Conservation (phyloP, 2,797 vertebrate species). For the Falco rusticolus region DNA sequence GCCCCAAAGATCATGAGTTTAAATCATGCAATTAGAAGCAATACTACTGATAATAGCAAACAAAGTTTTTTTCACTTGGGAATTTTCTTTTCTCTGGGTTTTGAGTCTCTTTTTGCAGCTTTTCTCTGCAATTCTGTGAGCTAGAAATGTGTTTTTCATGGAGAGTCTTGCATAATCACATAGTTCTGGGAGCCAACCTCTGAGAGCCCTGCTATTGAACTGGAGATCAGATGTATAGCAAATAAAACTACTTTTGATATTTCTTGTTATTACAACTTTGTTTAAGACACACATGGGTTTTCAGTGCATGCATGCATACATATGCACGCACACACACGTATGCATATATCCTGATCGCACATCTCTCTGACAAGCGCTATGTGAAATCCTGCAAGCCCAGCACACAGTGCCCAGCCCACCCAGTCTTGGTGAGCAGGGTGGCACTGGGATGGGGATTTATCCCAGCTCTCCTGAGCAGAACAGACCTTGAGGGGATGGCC, state of each 20-base stretch:
- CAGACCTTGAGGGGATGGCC: neutral
- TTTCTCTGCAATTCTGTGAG: neutral
- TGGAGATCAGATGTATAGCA: neutral
- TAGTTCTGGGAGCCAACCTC: neutral
- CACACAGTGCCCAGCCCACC: neutral
- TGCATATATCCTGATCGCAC: neutral
- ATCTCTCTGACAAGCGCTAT: neutral
- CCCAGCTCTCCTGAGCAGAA: neutral
- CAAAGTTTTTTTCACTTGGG: neutral
- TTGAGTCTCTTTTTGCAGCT: neutral
- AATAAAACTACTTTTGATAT: constrained; percentile 1
- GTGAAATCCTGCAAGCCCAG: neutral
- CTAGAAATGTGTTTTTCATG: neutral
- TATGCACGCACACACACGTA: fast-evolving
- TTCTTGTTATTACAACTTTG: neutral
- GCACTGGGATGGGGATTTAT: neutral
- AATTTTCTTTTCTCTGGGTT: neutral
- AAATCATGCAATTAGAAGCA: neutral
- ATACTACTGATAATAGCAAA: neutral
- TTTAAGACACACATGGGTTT: neutral
- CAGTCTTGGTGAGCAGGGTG: neutral
- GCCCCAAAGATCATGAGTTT: neutral
- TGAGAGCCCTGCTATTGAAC: neutral
- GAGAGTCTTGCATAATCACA: neutral
- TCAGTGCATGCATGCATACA: neutral